These are phyloP conservation scores for Caenorhabditis angaria DNA, from an alignment of 2,888 invertebrate genomes.

Conservation along the genomic window DNA sequence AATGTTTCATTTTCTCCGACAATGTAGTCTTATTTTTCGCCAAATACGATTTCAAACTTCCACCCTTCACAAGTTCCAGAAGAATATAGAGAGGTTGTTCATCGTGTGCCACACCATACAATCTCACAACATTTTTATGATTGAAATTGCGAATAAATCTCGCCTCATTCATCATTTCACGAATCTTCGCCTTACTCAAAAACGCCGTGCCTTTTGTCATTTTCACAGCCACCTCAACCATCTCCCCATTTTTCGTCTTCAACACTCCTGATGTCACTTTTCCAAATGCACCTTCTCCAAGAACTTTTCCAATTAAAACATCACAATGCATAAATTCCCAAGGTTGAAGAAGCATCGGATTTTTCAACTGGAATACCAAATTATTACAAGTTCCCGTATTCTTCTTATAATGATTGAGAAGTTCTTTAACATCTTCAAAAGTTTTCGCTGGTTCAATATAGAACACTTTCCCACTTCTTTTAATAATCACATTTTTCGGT, in stretches of 20 bases:
- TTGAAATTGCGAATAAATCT: constrained; percentile 40
- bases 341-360: constrained; percentile 14
- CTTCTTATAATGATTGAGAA: constrained; percentile 18
- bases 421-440: constrained; percentile 17
- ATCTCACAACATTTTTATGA: constrained; percentile 43
- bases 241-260: constrained; percentile 18
- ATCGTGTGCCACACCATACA: constrained; percentile 49
- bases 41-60: constrained; percentile 18
- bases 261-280: constrained; percentile 35
- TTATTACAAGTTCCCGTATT: constrained; percentile 15
- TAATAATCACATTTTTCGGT: neutral
- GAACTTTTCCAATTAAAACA: constrained; percentile 27
- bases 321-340: constrained; percentile 47
- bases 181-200: constrained; percentile 38
- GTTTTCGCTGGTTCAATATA: constrained; percentile 4
- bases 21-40: constrained; percentile 17
- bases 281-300: constrained; percentile 50
- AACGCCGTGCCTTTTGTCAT: constrained; percentile 33
- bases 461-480: neutral
- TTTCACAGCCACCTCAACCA: constrained; percentile 43
- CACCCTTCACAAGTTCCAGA: constrained; percentile 41
- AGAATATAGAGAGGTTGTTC: constrained; percentile 49
- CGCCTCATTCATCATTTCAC: constrained; percentile 53
- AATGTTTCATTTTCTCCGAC: constrained; percentile 8
- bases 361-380: constrained; percentile 14